Evolutionary conservation across 2,797 vertebrate genomes (phyloP), one percentile per base, ranked within the genome.

Genomic region (Gymnocypris eckloni): DNA sequence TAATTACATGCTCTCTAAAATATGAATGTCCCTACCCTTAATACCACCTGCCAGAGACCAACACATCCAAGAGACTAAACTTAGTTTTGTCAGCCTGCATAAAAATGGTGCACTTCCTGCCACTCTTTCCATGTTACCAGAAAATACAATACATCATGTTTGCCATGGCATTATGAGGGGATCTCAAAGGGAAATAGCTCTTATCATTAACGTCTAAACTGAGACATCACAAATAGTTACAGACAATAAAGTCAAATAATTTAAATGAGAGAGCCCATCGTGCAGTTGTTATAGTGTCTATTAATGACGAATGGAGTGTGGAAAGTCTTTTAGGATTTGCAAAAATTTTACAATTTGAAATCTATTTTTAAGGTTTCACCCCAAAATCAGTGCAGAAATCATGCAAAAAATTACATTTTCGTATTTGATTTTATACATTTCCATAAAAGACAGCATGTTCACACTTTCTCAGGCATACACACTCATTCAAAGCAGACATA

Each of bases 401-500:
- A 22, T 67, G 43, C 28, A 22, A 82, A 71, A 41, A 9, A 4
- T 2, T 41, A 22, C 10, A 41, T 3, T n/a, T 18, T 22, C 9
- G 0, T 59, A 5, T 64, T 15, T 64, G 25, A 66, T 66, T 66
- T 33, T 37, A 43, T 59, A 4, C 13, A 54, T 13, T 66, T 39
- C 41, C 3, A 1, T 16, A 72, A 28, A 81, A 28, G 33, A 69
- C 45, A 25, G 50, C 13, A 20, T 28, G 37, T 48, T 64, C 64
- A 56, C 43, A 64, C 50, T 67, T 37, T 22, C n/a, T 61, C 59
- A 70, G 9, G 33, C 43, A 71, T 54, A 59, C 61, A 80, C 76
- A 84, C 48, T 59, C 88, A 79, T 50, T 56, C 3, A 8, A 70
- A 76, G 82, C 54, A 50, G 45, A 76, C 37, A 37, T 15, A 73